These are phyloP conservation scores for Anas georgica DNA, from an alignment of 2,797 vertebrate species.

Conservation along the genomic window DNA sequence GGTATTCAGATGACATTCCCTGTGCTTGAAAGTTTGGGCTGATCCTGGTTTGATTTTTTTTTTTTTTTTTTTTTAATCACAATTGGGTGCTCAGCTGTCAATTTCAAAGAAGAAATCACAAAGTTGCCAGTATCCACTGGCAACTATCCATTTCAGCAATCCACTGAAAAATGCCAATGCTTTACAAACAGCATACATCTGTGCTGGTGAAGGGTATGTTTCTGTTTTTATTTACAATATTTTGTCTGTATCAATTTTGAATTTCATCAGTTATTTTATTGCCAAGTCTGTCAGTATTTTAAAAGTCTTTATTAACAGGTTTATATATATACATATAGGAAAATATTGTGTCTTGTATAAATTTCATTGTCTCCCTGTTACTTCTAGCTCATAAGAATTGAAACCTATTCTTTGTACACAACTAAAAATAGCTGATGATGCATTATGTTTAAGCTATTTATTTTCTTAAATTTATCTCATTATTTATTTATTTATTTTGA, in stretches of 20 bases:
- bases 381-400: not conserved
- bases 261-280: not conserved
- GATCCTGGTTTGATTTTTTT: not conserved
- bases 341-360: not conserved
- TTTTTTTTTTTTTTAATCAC: not conserved
- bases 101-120: not conserved
- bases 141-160: too few relatives aligned
- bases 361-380: not conserved
- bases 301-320: not conserved
- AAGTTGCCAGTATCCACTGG: not conserved
- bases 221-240: not conserved
- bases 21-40: not conserved
- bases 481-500: not conserved
- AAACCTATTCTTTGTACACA: not conserved
- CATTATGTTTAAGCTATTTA: not conserved
- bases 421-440: not conserved
- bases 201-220: not conserved
- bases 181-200: not conserved
- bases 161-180: not conserved
- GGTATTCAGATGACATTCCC: not conserved
- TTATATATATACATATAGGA: not conserved
- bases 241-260: not conserved
- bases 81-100: not conserved
- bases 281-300: not conserved
- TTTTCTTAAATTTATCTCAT: too few relatives aligned